phyloP scores from a whole-genome alignment of 2,797 vertebrate species.

The Eremophila alpestris region DNA sequence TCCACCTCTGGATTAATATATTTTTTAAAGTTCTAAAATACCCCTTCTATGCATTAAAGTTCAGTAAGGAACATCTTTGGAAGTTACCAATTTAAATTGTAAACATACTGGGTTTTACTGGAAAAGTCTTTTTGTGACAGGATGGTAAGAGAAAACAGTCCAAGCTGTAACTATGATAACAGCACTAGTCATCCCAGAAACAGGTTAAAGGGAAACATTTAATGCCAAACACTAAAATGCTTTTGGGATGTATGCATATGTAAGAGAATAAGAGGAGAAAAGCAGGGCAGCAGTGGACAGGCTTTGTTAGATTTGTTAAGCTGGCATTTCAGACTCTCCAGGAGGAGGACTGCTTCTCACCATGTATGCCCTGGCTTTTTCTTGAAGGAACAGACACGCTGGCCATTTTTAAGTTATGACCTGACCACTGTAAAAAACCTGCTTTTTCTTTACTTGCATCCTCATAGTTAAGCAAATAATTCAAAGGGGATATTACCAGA shows the following conservation, averaged over 20 bases:
- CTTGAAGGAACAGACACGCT: neutral
- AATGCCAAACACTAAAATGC: neutral
- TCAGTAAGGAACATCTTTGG: neutral
- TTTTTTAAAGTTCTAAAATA: neutral
- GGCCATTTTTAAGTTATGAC: neutral
- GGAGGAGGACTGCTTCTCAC: neutral
- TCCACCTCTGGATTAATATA: neutral
- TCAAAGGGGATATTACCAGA: neutral
- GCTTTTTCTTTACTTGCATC: neutral
- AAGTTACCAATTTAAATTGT: neutral
- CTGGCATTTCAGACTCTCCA: neutral
- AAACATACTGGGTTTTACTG: neutral
- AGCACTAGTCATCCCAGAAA: neutral
- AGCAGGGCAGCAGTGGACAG: neutral
- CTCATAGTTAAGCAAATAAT: neutral
- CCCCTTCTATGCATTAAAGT: neutral
- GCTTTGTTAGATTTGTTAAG: neutral
- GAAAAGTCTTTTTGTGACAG: neutral
- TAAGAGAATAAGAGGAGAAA: neutral
- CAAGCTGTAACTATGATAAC: neutral
- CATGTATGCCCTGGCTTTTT: neutral
- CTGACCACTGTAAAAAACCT: neutral
- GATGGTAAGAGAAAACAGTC: neutral
- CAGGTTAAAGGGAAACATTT: neutral
- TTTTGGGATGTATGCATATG: neutral